A percentile compares a stretch with the other conserved stretches of the same genome.
Conservation (phyloP, 35 echinoderm and acorn worm species). For the Anneissia japonica region DNA sequence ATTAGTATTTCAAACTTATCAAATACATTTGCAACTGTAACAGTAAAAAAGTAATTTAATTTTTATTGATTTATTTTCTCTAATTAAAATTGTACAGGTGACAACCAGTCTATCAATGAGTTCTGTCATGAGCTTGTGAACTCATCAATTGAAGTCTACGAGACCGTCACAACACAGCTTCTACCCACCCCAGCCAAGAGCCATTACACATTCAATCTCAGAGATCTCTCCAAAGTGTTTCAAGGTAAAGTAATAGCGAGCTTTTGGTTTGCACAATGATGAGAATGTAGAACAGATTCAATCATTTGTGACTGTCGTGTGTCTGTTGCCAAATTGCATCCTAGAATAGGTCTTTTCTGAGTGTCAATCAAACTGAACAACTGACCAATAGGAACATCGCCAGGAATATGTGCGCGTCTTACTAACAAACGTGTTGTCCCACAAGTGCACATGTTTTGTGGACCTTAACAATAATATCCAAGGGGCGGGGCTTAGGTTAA, state of each 20-base stretch:
- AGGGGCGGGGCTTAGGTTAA: too few relatives aligned
- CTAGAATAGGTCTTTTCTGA: too few relatives aligned
- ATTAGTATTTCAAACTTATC: neutral
- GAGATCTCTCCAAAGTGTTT: slow-evolving; percentile 96
- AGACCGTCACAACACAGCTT: slow-evolving; percentile 94
- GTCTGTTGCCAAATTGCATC: too few relatives aligned
- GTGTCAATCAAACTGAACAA: too few relatives aligned
- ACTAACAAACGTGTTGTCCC: too few relatives aligned
- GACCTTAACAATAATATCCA: too few relatives aligned
- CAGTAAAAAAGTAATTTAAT: neutral
- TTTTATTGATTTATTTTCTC: neutral
- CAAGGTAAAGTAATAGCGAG: slow-evolving; percentile 87
- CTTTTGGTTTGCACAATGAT: too few relatives aligned
- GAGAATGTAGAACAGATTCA: too few relatives aligned
- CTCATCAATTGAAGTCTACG: slow-evolving; percentile 73
- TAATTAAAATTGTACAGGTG: neutral
- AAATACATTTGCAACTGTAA: neutral
- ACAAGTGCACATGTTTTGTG: too few relatives aligned
- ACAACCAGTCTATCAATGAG: neutral
- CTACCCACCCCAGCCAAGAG: slow-evolving; percentile 97
- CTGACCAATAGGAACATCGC: too few relatives aligned
- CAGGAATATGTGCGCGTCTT: too few relatives aligned
- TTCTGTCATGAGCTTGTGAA: slow-evolving; percentile 57
- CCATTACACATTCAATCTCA: slow-evolving; percentile 98
- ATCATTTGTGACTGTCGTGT: too few relatives aligned